These are phyloP conservation scores for Suncus etruscus DNA, from an alignment of 2,113 vertebrate genomes.

Conservation along the genomic window DNA sequence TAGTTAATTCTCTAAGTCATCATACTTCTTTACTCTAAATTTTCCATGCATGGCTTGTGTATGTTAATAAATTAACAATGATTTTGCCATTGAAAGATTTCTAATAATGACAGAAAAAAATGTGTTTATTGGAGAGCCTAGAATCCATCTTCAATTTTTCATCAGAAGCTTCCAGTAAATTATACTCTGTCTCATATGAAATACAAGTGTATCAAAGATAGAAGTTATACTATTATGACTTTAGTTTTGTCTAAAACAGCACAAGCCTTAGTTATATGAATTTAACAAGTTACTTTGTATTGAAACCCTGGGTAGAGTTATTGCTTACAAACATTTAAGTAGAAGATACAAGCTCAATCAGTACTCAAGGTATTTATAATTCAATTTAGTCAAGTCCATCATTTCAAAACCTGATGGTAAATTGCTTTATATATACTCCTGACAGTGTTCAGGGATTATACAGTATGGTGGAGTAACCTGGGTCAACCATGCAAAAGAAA, in stretches of 20 bases:
- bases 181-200: not conserved
- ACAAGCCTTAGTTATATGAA: not conserved
- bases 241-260: not conserved
- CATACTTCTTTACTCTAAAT: not conserved
- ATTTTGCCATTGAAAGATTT: not conserved
- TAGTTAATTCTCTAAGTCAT: no score
- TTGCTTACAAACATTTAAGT: not conserved
- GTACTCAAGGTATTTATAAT: not conserved
- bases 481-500: no score
- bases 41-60: not conserved
- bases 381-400: not conserved
- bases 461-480: no score
- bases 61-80: not conserved
- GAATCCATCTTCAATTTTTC: not conserved
- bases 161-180: conserved; percentile 21
- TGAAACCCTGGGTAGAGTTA: not conserved
- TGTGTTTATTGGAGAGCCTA: not conserved
- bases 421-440: no score
- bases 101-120: not conserved
- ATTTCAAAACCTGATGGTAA: not conserved
- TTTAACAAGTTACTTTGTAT: conserved; percentile 5
- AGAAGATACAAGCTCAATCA: no score
- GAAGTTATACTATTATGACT: conserved; percentile 4
- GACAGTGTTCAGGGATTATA: no score
- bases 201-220: not conserved